phyloP scores from a whole-genome alignment of 2,113 vertebrate genomes.

The Mionectes macconnelli region DNA sequence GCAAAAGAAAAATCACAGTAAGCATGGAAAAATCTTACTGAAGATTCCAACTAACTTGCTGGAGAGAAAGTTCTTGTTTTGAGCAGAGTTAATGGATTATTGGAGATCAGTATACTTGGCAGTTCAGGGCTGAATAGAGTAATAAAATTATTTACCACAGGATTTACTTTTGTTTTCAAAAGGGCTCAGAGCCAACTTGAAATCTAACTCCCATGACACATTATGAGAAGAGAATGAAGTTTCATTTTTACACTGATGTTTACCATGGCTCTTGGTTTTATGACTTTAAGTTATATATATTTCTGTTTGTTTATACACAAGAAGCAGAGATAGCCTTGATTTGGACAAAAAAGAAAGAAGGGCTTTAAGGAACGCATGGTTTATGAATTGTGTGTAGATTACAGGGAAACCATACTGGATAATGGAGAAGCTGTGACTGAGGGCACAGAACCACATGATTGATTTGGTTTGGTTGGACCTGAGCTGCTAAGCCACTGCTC shows the following conservation, averaged over 20 bases:
- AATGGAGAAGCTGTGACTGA: background rate
- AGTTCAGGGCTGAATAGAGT: background rate
- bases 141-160: background rate
- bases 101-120: background rate
- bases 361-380: background rate
- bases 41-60: background rate
- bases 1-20: background rate
- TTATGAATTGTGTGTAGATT: background rate
- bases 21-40: background rate
- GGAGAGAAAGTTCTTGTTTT: background rate
- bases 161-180: background rate
- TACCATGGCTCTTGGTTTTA: background rate
- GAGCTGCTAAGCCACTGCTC: background rate
- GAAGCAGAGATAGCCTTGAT: background rate
- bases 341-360: background rate
- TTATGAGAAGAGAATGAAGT: background rate
- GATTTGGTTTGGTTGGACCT: background rate
- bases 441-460: background rate
- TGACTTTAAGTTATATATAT: background rate
- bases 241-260: background rate
- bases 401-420: background rate
- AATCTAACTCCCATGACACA: background rate
- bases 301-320: background rate
- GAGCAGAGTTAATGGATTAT: background rate
- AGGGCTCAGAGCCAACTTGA: background rate